These are phyloP conservation scores for Dorcus parallelipipedus DNA, from an alignment of 2,888 invertebrate species.

Conservation along the genomic window DNA sequence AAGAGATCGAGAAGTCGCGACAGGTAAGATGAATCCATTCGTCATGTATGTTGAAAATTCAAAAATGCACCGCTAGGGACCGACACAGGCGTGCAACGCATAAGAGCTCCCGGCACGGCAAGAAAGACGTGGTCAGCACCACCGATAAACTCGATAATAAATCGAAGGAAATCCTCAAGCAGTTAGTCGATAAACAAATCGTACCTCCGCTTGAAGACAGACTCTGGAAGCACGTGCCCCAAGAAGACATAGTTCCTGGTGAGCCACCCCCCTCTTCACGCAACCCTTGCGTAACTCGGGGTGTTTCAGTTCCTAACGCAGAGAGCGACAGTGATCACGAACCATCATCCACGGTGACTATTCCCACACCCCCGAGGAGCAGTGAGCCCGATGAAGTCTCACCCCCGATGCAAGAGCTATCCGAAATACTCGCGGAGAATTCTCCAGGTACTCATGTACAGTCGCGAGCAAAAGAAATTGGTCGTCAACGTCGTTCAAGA, in stretches of 20 bases:
- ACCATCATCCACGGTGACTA: slow-evolving; percentile 74
- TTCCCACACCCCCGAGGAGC: slow-evolving; percentile 55
- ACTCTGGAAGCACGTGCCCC: slow-evolving; percentile 53
- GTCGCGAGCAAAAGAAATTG: not conserved
- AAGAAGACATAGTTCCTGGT: slow-evolving; percentile 46
- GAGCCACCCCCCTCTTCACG: not conserved
- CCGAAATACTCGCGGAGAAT: not conserved
- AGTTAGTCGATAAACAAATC: slow-evolving; percentile 48
- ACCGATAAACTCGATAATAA: slow-evolving; percentile 47
- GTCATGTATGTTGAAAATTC: no score
- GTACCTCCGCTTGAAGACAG: slow-evolving; percentile 52
- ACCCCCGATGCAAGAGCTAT: not conserved
- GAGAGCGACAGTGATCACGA: slow-evolving; percentile 72
- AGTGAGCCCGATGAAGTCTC: slow-evolving; percentile 40
- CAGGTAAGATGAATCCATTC: slow-evolving; percentile 11
- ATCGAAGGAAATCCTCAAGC: slow-evolving; percentile 48
- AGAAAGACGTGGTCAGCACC: slow-evolving; percentile 35
- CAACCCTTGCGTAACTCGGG: no score
- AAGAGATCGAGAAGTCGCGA: slow-evolving; percentile 41
- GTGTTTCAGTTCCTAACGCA: slow-evolving; percentile 31
- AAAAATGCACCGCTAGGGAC: not conserved
- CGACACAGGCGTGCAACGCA: slow-evolving; percentile 38
- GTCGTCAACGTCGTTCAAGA: not conserved
- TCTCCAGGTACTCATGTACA: not conserved
- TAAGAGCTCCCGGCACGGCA: slow-evolving; percentile 43